Conservation (phyloP, 2,113 vertebrate genomes). For the Panthera leo region DNA sequence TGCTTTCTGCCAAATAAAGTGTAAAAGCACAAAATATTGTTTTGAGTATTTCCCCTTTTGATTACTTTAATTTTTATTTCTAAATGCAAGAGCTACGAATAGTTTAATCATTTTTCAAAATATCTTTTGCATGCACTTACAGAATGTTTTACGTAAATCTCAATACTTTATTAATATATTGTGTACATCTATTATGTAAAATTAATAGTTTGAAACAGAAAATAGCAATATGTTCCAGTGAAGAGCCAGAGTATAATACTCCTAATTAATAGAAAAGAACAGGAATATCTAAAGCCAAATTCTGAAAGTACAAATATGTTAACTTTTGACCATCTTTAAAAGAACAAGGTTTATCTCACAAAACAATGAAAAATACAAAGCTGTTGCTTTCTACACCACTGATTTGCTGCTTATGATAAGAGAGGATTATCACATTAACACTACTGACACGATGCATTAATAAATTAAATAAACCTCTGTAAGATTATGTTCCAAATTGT, state of each 20-base stretch:
- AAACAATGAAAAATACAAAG: constrained; percentile 49
- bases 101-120: constrained; percentile 62
- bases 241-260: constrained; percentile 24
- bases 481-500: constrained; percentile 43
- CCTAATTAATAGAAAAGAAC: neutral
- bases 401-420: constrained; percentile 55
- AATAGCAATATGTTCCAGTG: constrained; percentile 38
- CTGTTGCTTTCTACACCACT: constrained; percentile 54
- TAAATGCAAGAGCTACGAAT: neutral
- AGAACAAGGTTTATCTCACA: constrained; percentile 55
- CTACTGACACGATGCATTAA: constrained; percentile 47
- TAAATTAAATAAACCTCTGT: constrained; percentile 64
- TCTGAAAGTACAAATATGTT: constrained; percentile 53
- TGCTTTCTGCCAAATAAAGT: neutral
- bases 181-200: constrained; percentile 58
- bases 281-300: neutral
- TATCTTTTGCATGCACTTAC: constrained; percentile 20
- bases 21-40: neutral
- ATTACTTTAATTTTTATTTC: constrained; percentile 49
- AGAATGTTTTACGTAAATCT: constrained; percentile 50
- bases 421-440: constrained; percentile 48
- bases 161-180: constrained; percentile 54
- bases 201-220: constrained; percentile 65
- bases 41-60: constrained; percentile 28
- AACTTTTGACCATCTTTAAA: constrained; percentile 48